These are phyloP conservation scores for Aphaenogaster ashmeadi DNA, from an alignment of 1,140 invertebrate genomes.

Conservation along the genomic window DNA sequence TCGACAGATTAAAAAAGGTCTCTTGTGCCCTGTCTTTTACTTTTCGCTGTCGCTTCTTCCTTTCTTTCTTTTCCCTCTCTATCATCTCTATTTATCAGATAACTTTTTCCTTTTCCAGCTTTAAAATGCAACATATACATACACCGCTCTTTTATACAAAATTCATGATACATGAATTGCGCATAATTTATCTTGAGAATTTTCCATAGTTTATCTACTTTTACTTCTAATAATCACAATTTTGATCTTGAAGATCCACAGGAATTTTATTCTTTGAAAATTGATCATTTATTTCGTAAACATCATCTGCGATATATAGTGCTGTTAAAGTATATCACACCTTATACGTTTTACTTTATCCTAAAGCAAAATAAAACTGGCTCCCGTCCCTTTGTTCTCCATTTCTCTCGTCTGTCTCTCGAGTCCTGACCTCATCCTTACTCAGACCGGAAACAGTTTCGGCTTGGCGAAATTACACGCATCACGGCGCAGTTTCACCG, in stretches of 20 bases:
- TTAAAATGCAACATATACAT: too few species aligned
- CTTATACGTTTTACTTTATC: constrained; percentile 29
- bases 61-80: neutral
- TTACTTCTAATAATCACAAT: neutral
- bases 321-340: neutral
- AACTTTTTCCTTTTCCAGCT: too few species aligned
- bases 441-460: constrained; percentile 64
- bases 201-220: neutral
- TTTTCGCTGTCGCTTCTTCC: neutral
- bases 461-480: constrained; percentile 72
- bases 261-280: neutral
- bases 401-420: constrained; percentile 28
- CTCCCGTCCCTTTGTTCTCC: neutral
- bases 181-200: neutral
- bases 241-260: neutral
- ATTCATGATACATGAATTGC: neutral
- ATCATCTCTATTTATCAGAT: neutral
- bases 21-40: constrained; percentile 1
- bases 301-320: neutral
- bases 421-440: constrained; percentile 30
- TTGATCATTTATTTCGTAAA: neutral
- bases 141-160: neutral
- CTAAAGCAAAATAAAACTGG: constrained; percentile 38
- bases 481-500: constrained; percentile 59
- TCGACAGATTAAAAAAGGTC: constrained; percentile 72